A percentile compares a stretch with the other conserved stretches of the same genome.
These are phyloP conservation scores for Cepaea hortensis DNA, from an alignment of 2,888 invertebrate species.

Conservation along the genomic window DNA sequence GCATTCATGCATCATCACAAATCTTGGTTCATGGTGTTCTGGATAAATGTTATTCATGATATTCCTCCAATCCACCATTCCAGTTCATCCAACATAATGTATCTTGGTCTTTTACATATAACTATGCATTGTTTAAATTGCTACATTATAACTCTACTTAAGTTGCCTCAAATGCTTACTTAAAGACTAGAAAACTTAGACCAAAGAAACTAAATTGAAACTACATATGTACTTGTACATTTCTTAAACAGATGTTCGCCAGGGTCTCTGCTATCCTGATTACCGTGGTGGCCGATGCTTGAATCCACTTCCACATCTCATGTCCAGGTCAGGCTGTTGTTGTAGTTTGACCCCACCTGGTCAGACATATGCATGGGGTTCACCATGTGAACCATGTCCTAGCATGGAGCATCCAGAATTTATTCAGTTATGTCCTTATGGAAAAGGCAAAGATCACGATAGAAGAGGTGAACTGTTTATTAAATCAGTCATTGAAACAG, in stretches of 20 bases:
- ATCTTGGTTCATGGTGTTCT: too few species aligned
- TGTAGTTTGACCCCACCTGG: constrained; percentile 81
- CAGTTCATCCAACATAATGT: too few species aligned
- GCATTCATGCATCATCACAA: too few species aligned
- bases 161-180: too few species aligned
- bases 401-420: constrained; percentile 83
- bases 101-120: too few species aligned
- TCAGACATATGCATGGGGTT: constrained; percentile 85
- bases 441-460: constrained; percentile 86
- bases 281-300: constrained; percentile 86
- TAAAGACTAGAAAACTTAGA: background rate
- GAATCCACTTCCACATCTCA: constrained; percentile 85
- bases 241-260: constrained; percentile 82
- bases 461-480: constrained; percentile 81
- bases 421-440: constrained; percentile 85
- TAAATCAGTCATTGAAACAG: background rate
- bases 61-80: too few species aligned
- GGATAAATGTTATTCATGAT: too few species aligned
- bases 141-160: too few species aligned
- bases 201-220: background rate
- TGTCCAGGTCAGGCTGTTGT: constrained; percentile 91
- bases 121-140: too few species aligned
- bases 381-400: constrained; percentile 87
- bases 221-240: background rate
- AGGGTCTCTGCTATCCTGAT: constrained; percentile 88